phyloP scores from a whole-genome alignment of 1,140 invertebrate species.

The Heliconius congener region DNA sequence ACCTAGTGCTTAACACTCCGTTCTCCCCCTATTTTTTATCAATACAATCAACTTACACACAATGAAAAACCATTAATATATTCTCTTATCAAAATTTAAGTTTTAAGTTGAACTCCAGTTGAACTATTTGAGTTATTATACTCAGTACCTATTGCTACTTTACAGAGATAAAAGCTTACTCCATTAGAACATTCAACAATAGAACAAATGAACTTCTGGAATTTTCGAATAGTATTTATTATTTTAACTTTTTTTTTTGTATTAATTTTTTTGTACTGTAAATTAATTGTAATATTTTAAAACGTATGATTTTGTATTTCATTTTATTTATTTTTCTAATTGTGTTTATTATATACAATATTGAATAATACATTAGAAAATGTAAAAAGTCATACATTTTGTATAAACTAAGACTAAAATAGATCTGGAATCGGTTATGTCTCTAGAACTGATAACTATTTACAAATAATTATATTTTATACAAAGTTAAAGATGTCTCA shows the following conservation, averaged over 20 bases:
- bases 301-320: neutral
- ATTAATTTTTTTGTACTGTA: neutral
- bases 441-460: no score
- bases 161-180: neutral
- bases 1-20: no score
- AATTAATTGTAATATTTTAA: neutral
- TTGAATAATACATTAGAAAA: no score
- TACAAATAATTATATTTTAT: no score
- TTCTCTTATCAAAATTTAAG: conserved; percentile 4
- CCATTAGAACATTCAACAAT: neutral
- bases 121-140: neutral
- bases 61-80: neutral
- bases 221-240: neutral
- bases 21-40: no score
- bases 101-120: neutral
- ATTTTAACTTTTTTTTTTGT: neutral
- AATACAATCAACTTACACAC: no score
- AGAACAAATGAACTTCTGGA: conserved; percentile 9
- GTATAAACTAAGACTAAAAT: no score
- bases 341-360: no score
- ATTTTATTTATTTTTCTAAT: neutral
- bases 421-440: no score
- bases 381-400: no score
- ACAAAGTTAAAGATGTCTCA: no score
- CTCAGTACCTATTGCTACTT: neutral